Percentiles rank a stretch among this genome's conserved stretches.
Conservation (phyloP, 2,888 invertebrate species). For the Xanthorhoe spadicearia region DNA sequence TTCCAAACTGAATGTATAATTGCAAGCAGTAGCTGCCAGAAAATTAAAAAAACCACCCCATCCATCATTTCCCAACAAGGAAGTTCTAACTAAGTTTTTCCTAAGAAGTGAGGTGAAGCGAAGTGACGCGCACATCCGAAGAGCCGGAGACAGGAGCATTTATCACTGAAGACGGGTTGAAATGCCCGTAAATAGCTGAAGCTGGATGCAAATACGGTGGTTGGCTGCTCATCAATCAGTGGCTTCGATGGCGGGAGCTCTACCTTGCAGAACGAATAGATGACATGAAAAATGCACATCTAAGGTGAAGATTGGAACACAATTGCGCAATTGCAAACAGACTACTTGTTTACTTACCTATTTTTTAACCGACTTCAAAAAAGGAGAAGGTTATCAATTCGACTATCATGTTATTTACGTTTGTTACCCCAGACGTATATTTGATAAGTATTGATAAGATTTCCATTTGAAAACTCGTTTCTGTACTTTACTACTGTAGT, state of each 20-base stretch:
- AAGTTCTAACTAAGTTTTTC: constrained; percentile 43
- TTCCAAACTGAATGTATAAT: too few species aligned
- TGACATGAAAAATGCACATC: neutral
- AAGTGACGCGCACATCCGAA: constrained; percentile 35
- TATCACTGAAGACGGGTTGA: constrained; percentile 81
- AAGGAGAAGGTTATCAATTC: too few species aligned
- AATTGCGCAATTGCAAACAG: neutral
- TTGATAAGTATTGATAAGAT: too few species aligned
- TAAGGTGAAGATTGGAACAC: neutral
- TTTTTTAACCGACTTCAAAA: too few species aligned
- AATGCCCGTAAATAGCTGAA: constrained; percentile 83
- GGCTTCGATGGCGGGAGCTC: constrained; percentile 34
- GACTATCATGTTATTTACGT: too few species aligned
- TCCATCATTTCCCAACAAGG: constrained; percentile 44
- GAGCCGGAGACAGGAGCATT: constrained; percentile 57
- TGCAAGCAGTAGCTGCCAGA: too few species aligned
- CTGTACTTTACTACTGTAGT: neutral
- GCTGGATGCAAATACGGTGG: constrained; percentile 82
- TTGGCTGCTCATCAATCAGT: constrained; percentile 83
- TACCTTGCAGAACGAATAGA: constrained; percentile 4
- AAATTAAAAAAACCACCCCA: constrained; percentile 13
- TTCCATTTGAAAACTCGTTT: neutral
- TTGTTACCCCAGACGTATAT: too few species aligned
- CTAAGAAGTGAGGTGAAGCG: constrained; percentile 44
- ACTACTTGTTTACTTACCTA: neutral